Conservation (phyloP, 1,140 invertebrate genomes). For the Cataglyphis hispanica region DNA sequence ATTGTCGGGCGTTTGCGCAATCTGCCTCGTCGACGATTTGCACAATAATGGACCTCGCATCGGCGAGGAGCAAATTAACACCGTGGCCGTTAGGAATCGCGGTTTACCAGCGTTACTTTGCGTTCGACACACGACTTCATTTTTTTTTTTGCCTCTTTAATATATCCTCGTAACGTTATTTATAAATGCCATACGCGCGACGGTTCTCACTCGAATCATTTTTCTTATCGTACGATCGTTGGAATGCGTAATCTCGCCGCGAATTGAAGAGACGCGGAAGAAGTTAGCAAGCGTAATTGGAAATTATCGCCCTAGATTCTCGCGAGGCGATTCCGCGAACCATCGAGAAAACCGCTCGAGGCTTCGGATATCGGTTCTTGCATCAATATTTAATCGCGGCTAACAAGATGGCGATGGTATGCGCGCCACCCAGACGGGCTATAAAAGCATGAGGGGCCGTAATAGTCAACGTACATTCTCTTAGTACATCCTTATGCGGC, state of each 20-base stretch:
- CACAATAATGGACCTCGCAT: constrained; percentile 85
- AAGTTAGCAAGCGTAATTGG: constrained; percentile 39
- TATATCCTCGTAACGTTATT: background rate
- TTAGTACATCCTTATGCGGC: constrained; percentile 51
- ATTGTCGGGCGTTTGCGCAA: constrained; percentile 81
- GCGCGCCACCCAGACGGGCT: constrained; percentile 71
- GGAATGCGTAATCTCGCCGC: background rate
- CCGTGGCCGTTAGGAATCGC: constrained; percentile 79
- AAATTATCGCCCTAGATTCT: constrained; percentile 65
- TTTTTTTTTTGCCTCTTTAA: too few relatives aligned
- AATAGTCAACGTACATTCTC: constrained; percentile 69
- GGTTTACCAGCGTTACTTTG: constrained; percentile 40
- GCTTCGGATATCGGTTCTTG: constrained; percentile 77
- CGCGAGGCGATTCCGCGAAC: constrained; percentile 66
- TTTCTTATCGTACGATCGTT: background rate
- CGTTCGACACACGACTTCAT: background rate
- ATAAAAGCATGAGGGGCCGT: constrained; percentile 72
- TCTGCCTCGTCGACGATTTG: constrained; percentile 81
- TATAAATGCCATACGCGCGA: background rate
- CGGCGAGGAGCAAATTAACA: constrained; percentile 82
- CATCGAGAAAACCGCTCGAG: constrained; percentile 38
- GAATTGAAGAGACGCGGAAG: background rate
- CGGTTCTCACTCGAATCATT: background rate
- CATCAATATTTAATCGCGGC: constrained; percentile 81
- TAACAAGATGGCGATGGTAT: constrained; percentile 82